Base-by-base conservation (phyloP, 2,888 invertebrate species). In the Ctenicera cuprea region DNA sequence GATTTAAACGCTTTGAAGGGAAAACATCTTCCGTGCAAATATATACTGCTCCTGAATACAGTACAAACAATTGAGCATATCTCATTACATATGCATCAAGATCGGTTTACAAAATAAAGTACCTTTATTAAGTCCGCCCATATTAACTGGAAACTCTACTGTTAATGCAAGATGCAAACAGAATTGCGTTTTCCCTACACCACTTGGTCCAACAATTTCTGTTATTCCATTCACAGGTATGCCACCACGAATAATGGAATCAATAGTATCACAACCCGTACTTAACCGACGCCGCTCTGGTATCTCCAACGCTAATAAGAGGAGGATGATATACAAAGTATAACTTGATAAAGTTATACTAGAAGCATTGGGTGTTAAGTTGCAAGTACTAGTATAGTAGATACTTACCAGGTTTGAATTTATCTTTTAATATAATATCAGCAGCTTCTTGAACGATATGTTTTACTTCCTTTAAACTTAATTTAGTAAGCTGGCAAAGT, bases 161-260 rank as follows among this genome's bases (percentile, higher is more conserved):
- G 90, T 90, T 18, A 94, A 86, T 38, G 92, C 89, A 30, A 94
- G 85, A 86, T 95, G 94, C 62, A 96, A 87, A 78, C 92, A 93
- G 50, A 95, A 83, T 85, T 96, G 96, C 0, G 95, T 95, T 88
- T 96, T 96, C 5, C 95, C 95, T 80, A 91, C 89, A 14, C 94
- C 94, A 87, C 94, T 94, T 85, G 92, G 92, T n/a, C 95, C 96
- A 84, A 90, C 92, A 79, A 96, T 88, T 89, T 96, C 95, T 69
- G 93, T 93, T 63, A 96, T 89, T 26, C 94, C 92, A 76, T 90
- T 90, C 78, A 87, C 87, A 54, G 91, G 87, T 71, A 95, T 88
- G 33, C 96, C 96, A 70, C 95, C 95, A 78, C 87, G 86, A 20
- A 94, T 84, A 74, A 91, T 84, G 33, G 81, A 81, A 84, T 95